Conservation (phyloP, 2,797 vertebrate genomes). For the Streptopelia turtur region DNA sequence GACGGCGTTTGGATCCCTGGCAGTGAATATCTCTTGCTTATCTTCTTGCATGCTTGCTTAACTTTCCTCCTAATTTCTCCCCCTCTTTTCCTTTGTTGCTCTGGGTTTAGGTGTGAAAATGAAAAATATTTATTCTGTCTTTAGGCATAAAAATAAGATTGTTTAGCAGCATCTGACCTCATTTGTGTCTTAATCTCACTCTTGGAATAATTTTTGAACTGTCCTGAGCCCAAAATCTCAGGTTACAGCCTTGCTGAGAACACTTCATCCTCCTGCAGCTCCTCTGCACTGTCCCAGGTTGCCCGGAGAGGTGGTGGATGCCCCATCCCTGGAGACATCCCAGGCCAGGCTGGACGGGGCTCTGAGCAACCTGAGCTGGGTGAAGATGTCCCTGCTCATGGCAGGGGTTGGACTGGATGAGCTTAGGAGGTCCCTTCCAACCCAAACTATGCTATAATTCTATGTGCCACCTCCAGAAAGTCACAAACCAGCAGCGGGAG, state of each 20-base stretch:
- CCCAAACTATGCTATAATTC: not conserved
- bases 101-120: no score
- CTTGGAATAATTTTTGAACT: no score
- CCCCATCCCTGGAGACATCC: not conserved
- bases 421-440: not conserved
- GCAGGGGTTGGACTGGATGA: not conserved
- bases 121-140: no score
- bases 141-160: no score
- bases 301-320: not conserved
- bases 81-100: no score
- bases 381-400: not conserved
- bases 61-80: no score
- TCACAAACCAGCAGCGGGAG: not conserved
- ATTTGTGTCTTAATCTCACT: no score
- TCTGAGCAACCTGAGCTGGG: not conserved
- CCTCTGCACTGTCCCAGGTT: not conserved
- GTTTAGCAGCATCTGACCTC: no score
- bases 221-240: not conserved
- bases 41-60: no score
- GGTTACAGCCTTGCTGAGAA: not conserved
- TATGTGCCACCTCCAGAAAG: not conserved
- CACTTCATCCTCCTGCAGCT: not conserved
- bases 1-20: no score
- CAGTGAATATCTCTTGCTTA: no score
- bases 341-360: rapidly evolving